Evolutionary conservation across 2,888 invertebrate species (phyloP).

Genomic region (Agelastica alni): DNA sequence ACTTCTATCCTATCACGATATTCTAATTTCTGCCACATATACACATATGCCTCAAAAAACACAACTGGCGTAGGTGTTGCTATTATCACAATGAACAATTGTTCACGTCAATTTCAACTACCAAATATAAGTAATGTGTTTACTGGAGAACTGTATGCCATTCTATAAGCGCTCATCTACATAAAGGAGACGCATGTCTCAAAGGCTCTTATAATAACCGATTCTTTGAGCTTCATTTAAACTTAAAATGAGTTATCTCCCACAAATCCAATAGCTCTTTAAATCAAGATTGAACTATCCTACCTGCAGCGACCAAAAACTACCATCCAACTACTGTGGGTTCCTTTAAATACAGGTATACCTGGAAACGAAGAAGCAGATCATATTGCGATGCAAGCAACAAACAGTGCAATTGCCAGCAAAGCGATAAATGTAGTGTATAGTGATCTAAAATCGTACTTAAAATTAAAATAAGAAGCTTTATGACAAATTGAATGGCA

Average conservation of each 20-base stretch:
- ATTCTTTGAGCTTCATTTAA: not conserved
- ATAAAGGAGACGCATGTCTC: not conserved
- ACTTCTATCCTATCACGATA: too few relatives aligned
- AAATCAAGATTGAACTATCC: too few relatives aligned
- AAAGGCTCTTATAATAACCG: not conserved
- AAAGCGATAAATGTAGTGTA: not conserved
- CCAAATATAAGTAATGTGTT: not conserved
- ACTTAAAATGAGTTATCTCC: too few relatives aligned
- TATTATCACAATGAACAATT: not conserved
- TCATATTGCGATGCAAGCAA: not conserved
- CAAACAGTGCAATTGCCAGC: not conserved
- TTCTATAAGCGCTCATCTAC: not conserved
- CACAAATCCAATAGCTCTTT: too few relatives aligned
- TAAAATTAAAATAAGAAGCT: not conserved
- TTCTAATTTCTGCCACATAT: not conserved
- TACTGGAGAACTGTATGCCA: not conserved
- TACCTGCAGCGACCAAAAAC: not conserved
- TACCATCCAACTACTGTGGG: not conserved
- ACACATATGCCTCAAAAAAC: not conserved
- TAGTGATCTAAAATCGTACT: not conserved
- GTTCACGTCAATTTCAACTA: not conserved
- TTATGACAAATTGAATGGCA: not conserved
- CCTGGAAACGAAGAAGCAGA: not conserved
- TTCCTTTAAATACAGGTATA: not conserved
- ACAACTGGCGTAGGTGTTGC: not conserved